Base-by-base conservation (phyloP, 2,888 invertebrate genomes). In the Mimas tiliae region DNA sequence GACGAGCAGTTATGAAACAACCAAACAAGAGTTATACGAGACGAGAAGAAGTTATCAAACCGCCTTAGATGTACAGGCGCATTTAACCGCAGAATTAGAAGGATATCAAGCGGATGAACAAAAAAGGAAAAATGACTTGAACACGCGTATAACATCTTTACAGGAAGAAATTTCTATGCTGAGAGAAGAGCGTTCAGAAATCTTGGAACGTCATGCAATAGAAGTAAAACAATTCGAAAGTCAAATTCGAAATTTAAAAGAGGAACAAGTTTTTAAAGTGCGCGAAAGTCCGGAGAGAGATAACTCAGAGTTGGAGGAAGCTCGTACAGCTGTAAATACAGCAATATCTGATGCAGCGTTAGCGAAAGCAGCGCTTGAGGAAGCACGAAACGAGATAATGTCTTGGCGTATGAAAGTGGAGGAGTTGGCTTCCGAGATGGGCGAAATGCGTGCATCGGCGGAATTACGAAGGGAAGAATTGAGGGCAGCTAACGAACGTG, bases 1-100 rank as follows among this genome's bases (percentile, higher is more conserved):
- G 70, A 81, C 86, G 4, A 85, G 73, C 66, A 87, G 81, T 62
- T 91, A 85, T 69, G 94, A 94, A 72, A 71, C 80, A 0, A 85
- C 85, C 0, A 90, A 93, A 76, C 94, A 94, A 73, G 93, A 94
- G 71, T 77, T 94, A 7, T 89, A 94, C 65, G 93, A 94, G 38
- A 83, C 86, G 0, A 88, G 78, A 71, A 80, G 93, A 71, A 89
- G 85, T 71, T 90, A 92, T 71, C 88, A 93, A 71, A 92, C 90
- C 0, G 90, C 93, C 27, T 74, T 92, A 58, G 94, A 94, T 65
- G 86, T 91, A 2, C 94, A 94, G 68, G 87, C 87, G 21, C 91
- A 94, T 72, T 78, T 94, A 50, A 88, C 81, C 51, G 84, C 88
- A 0, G 94, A 94, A 68, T 74, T 94, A 68, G 94, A 94, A 72